A percentile compares a stretch with the other conserved stretches of the same genome.
Evolutionary conservation across 2,797 vertebrate genomes (phyloP).

Genomic region (Remorina albescens): DNA sequence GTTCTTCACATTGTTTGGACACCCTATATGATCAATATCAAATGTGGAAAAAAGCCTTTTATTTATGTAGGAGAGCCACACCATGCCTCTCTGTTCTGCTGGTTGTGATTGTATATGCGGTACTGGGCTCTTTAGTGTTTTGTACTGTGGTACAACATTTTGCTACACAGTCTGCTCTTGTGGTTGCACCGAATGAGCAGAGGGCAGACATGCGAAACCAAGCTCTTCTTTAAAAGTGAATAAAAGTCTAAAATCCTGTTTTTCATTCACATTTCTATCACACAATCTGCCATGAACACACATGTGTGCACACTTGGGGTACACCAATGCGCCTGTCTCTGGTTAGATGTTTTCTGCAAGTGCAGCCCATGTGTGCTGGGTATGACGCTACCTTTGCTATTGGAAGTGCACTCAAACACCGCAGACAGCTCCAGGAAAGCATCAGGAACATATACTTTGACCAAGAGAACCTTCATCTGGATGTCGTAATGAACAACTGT

Average conservation of each 20-base stretch:
- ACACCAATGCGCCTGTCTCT: slow-evolving; percentile 50
- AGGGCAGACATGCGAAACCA: slow-evolving; percentile 48
- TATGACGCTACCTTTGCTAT: slow-evolving; percentile 32
- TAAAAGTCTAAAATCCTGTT: slow-evolving; percentile 50
- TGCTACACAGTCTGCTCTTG: slow-evolving; percentile 60
- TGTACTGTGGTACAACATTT: slow-evolving; percentile 62
- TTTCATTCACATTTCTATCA: slow-evolving; percentile 50
- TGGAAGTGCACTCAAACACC: slow-evolving; percentile 42
- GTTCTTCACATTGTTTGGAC: slow-evolving; percentile 41
- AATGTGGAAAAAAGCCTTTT: slow-evolving; percentile 17
- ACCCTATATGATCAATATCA: slow-evolving; percentile 35
- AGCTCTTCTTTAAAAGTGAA: slow-evolving; percentile 60
- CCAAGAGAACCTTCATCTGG: slow-evolving; percentile 63
- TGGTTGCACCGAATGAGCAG: slow-evolving; percentile 37
- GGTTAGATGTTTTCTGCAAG: slow-evolving; percentile 66
- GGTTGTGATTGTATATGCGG: slow-evolving; percentile 66
- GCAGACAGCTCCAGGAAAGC: slow-evolving; percentile 52
- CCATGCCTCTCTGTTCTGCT: slow-evolving; percentile 44
- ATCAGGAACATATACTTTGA: slow-evolving; percentile 50
- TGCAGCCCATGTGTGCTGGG: slow-evolving; percentile 74
- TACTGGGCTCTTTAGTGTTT: slow-evolving; percentile 51
- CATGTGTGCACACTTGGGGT: slow-evolving; percentile 44
- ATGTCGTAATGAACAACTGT: slow-evolving; percentile 55
- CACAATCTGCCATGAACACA: slow-evolving; percentile 28
- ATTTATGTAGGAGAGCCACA: slow-evolving; percentile 30